phyloP scores from a whole-genome alignment of 1,140 invertebrate genomes.

The Solenopsis invicta region DNA sequence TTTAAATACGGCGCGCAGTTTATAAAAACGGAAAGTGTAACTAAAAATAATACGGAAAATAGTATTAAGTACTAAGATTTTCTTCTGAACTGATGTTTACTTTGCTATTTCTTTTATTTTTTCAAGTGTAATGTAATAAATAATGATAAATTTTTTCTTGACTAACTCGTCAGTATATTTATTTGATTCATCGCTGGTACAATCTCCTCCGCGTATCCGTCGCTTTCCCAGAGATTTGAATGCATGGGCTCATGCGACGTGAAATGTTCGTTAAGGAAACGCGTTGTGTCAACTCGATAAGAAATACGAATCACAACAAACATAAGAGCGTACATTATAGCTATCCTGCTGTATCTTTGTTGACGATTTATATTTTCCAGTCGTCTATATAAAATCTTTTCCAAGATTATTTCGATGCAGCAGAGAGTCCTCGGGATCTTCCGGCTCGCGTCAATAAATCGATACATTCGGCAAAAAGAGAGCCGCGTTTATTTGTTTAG shows the following conservation, averaged over 20 bases:
- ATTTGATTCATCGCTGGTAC: neutral
- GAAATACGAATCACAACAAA: slow-evolving; percentile 9
- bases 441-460: too few species aligned
- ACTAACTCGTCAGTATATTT: neutral
- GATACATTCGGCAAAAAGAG: too few species aligned
- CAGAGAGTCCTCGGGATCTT: too few species aligned
- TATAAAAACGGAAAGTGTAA: too few species aligned
- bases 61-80: too few species aligned
- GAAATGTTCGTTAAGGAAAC: slow-evolving; percentile 6
- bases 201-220: neutral
- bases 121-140: neutral
- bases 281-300: neutral
- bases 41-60: too few species aligned
- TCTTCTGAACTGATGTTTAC: too few species aligned
- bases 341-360: neutral
- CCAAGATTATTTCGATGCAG: neutral
- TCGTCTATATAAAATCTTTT: neutral
- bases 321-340: neutral
- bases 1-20: too few species aligned
- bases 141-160: neutral
- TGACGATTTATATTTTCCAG: neutral
- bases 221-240: slow-evolving; percentile 1
- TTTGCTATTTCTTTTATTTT: too few species aligned
- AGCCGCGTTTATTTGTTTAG: too few species aligned
- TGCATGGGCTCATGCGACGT: neutral